These are phyloP conservation scores for Drosophila mercatorum DNA, from an alignment of 2,888 invertebrate species.

Conservation along the genomic window DNA sequence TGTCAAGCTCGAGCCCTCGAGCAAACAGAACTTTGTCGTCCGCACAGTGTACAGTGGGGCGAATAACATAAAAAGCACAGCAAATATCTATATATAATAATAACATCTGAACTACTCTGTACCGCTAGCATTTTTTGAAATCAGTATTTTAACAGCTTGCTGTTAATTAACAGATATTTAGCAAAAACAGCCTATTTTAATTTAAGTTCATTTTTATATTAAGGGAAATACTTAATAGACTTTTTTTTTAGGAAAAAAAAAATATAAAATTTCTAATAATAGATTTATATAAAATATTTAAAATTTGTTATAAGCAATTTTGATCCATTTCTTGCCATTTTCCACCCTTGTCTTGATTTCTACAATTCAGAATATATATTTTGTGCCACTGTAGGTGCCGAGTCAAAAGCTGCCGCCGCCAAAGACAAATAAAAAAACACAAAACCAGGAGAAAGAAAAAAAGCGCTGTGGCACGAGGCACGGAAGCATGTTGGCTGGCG, in stretches of 20 bases:
- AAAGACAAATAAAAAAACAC: slow-evolving; percentile 68
- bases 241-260: no score
- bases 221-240: not conserved
- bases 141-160: not conserved
- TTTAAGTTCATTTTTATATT: not conserved
- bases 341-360: not conserved
- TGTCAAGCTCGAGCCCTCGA: slow-evolving; percentile 27
- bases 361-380: not conserved
- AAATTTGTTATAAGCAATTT: not conserved
- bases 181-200: no score
- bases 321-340: not conserved
- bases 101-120: no score
- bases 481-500: slow-evolving; percentile 78
- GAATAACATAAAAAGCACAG: not conserved
- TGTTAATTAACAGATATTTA: slow-evolving; percentile 1
- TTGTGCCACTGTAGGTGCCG: slow-evolving; percentile 36
- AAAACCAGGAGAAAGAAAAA: slow-evolving; percentile 14
- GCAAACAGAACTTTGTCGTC: slow-evolving; percentile 58
- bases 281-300: not conserved
- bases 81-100: not conserved
- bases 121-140: not conserved
- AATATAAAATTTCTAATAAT: not conserved
- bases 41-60: slow-evolving; percentile 29
- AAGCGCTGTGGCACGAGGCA: slow-evolving; percentile 55
- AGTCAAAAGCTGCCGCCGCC: slow-evolving; percentile 62